Evolutionary conservation across 37 sponge, comb jelly and placozoan genomes (phyloP).

Genomic region (Halisarca cf. caerulea): DNA sequence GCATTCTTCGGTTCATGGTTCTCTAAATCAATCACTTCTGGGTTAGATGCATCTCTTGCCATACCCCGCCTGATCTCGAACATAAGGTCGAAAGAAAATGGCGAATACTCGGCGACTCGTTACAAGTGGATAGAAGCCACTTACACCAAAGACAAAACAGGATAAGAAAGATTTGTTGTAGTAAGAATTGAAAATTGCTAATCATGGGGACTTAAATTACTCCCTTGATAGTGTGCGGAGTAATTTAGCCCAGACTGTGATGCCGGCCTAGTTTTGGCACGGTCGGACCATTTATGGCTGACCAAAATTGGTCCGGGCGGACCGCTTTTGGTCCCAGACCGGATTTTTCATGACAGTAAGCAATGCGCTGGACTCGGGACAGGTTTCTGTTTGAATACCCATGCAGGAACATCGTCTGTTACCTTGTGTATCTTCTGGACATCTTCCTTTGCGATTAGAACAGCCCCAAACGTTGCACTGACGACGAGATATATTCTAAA

Average conservation of each 20-base stretch:
- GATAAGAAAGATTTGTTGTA: no score
- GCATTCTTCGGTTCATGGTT: background rate
- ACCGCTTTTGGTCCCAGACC: constrained; percentile 8
- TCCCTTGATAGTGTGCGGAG: no score
- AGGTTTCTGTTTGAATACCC: background rate
- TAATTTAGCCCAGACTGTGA: no score
- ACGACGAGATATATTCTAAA: constrained; percentile 7
- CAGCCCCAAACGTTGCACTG: constrained; percentile 40
- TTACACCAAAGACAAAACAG: background rate
- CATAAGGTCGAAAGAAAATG: background rate
- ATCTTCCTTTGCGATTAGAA: constrained; percentile 37
- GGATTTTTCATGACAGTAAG: constrained; percentile 14
- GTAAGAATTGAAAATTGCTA: no score
- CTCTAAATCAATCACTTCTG: background rate
- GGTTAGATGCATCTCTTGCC: background rate
- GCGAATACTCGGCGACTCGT: no score
- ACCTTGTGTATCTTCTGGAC: constrained; percentile 22
- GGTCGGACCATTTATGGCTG: constrained; percentile 7
- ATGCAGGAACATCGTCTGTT: background rate
- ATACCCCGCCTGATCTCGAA: background rate
- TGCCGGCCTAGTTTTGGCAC: constrained; percentile 1
- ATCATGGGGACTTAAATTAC: no score
- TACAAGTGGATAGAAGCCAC: no score
- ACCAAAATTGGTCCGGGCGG: constrained; percentile 7
- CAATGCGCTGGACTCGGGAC: background rate